Evolutionary conservation across 2,113 vertebrate genomes (phyloP), one percentile per base, ranked within the genome.

Genomic region (Phasianus colchicus): DNA sequence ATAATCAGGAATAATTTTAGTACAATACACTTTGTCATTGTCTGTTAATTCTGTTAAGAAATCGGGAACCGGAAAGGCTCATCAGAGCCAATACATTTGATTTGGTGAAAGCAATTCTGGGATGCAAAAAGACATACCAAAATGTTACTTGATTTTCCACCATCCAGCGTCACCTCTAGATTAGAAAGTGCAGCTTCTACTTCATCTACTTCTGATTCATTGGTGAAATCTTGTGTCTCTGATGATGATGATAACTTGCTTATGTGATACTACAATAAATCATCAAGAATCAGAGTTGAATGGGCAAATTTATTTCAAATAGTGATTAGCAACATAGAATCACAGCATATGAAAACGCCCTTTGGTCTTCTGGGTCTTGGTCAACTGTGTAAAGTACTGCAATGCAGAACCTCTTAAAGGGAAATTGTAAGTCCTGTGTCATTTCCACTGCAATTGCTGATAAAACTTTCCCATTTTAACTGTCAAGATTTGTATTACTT

Each of bases 171-270:
- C 89, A 99, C 98, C 97, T 99, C 99, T 95, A 99, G 93, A 94
- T 99, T 99, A 63, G 99, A 99, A 64, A 99, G 98, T 1, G 99
- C 99, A 0, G 99, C 99, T 92, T 99, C 99, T 7, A 99, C 98
- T 98, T 99, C 99, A 70, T 99, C 99, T 2, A 98, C 97, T 80
- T 99, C 99, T 0, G 98, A 98, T 25, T 99, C 99, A 3, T 97
- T 95, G 34, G 96, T 97, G 76, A 95, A 94, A 93, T 98, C 98
- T 95, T 98, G 96, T 6, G 97, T 97, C 57, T 99, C 98, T 32
- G 96, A 95, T 4, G 98, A 98, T 66, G 98, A 34, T 0, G 98
- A 99, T 92, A 99, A 95, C 95, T 99, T 99, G 98, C 98, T 99
- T 89, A 99, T 97, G 77, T 98, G 99, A 95, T 99, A 99, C 99